Evolutionary conservation across 2,113 vertebrate genomes (phyloP).

Genomic region (Petromus typicus): DNA sequence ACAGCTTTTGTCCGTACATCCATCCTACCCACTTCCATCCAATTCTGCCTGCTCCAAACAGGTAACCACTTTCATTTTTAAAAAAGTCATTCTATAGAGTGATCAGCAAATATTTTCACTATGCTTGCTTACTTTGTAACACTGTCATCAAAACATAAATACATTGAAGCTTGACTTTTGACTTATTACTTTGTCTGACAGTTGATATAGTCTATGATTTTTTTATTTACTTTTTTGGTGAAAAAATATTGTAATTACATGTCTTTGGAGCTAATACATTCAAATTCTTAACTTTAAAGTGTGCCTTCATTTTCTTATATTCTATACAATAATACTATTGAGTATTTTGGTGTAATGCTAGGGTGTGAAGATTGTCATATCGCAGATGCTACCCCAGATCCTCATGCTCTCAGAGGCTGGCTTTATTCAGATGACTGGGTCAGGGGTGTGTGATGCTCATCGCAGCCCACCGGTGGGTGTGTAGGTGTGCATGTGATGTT

Average conservation of each 20-base stretch:
- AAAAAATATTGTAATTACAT: neutral
- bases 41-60: neutral
- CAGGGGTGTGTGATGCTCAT: neutral
- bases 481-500: neutral
- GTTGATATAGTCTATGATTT: neutral
- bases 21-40: neutral
- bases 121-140: neutral
- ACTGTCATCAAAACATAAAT: neutral
- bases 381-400: neutral
- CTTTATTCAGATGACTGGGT: neutral
- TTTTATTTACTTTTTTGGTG: neutral
- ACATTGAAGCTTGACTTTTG: neutral
- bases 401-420: neutral
- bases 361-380: neutral
- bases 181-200: neutral
- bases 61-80: neutral
- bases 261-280: neutral
- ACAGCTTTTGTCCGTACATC: neutral
- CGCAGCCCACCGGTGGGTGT: neutral
- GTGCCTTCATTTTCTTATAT: neutral
- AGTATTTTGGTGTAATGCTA: conserved; percentile 15
- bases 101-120: neutral
- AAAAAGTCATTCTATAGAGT: neutral
- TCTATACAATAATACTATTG: neutral
- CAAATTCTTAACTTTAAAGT: neutral